Evolutionary conservation across 1,140 invertebrate genomes (phyloP), one percentile per base, ranked within the genome.

Genomic region (Goniozus legneri): DNA sequence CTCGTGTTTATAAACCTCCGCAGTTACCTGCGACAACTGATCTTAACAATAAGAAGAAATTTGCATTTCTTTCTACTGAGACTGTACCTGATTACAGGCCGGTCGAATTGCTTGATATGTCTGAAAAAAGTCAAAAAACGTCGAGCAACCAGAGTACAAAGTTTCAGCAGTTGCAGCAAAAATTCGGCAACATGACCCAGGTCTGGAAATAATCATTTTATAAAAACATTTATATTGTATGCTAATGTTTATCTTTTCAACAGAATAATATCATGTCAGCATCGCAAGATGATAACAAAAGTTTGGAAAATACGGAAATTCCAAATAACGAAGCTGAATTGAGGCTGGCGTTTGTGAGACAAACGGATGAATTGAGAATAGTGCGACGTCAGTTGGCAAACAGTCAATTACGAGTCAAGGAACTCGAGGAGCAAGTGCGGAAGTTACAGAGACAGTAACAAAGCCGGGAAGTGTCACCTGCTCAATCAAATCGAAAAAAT

Each of bases 21-120:
- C 70, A 74, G 44, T 44, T 66, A 52, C 60, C 58, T 39, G 63
- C 60, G 14, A 62, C 76, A 12, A 79, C 82, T 15, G 84, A 87
- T 60, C 77, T 84, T 8, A 91, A 91, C 71, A 90, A 87, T 59
- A 84, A 87, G 54, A 86, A 84, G 73, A 92, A 92, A 75, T 90
- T 91, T 70, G 86, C 87, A 2, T 92, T 92, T 71, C 77, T 92
- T 1, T 85, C 87, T 15, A 83, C 85, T 3, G 86, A 89, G 77
- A 91, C 89, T 10, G 82, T 87, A 41, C 87, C 89, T 24, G 89
- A 92, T 75, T 92, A 92, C 71, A 78, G 90, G 53, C 84, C 88
- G 3, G 77, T 86, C 3, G 78, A 82, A 55, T 73, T 67, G 1
- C 60, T 65, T 24, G 65, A 73, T 27, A 71, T 81, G 44, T 80